These are phyloP conservation scores for Melinaea menophilus DNA, from an alignment of 2,888 invertebrate genomes.

Conservation along the genomic window DNA sequence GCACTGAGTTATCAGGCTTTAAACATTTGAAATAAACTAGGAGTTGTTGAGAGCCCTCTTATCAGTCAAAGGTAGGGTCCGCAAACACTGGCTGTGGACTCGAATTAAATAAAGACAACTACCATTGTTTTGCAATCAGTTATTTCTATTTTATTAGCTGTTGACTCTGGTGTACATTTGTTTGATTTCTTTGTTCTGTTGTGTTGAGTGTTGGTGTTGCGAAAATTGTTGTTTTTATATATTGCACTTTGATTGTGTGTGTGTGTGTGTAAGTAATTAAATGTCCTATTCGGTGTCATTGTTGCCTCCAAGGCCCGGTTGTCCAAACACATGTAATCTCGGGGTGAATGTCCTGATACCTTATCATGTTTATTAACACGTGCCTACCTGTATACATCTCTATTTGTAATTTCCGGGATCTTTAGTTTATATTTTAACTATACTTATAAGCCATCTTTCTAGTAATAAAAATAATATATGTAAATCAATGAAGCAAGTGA, in stretches of 20 bases:
- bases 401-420: conserved; percentile 16
- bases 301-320: conserved; percentile 46
- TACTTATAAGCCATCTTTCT: conserved; percentile 2
- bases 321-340: conserved; percentile 54
- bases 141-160: conserved; percentile 27
- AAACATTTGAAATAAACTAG: no score
- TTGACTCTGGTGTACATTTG: conserved; percentile 17
- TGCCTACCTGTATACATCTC: conserved; percentile 29
- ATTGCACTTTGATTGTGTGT: neutral
- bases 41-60: conserved; percentile 32
- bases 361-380: conserved; percentile 63
- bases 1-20: no score
- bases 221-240: neutral
- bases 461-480: neutral
- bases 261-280: neutral
- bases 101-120: conserved; percentile 31
- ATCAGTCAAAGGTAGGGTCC: conserved; percentile 70
- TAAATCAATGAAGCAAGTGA: conserved; percentile 15
- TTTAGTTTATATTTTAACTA: neutral
- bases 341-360: conserved; percentile 57
- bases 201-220: no score
- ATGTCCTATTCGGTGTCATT: neutral
- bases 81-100: conserved; percentile 45
- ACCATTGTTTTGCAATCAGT: conserved; percentile 37
- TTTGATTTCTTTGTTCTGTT: neutral